These are phyloP conservation scores for Morpho helenor DNA, from an alignment of 2,888 invertebrate species.

Conservation along the genomic window DNA sequence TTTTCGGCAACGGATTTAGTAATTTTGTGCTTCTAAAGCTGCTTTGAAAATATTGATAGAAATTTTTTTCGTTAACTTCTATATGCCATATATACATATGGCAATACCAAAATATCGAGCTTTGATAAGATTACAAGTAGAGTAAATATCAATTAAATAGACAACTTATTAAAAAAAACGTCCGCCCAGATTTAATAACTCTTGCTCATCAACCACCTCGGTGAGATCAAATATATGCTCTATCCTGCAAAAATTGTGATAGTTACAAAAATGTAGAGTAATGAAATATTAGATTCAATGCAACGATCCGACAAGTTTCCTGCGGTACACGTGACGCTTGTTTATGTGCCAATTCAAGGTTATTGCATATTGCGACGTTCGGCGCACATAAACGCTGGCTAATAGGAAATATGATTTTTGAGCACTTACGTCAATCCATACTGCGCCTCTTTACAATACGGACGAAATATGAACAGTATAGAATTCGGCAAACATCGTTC, in stretches of 20 bases:
- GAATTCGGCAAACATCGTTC: too few species aligned
- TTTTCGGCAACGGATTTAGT: slow-evolving; percentile 26
- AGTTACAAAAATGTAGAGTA: slow-evolving; percentile 9
- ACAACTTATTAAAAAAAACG: too few species aligned
- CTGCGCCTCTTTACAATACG: not conserved
- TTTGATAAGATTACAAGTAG: too few species aligned
- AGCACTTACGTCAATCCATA: slow-evolving; percentile 17
- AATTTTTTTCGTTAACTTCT: too few species aligned
- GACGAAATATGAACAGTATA: not conserved
- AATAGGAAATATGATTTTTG: slow-evolving; percentile 23
- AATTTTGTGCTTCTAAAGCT: too few species aligned
- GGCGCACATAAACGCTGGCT: slow-evolving; percentile 21
- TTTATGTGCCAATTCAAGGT: slow-evolving; percentile 66
- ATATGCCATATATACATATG: too few species aligned
- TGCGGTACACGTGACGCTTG: slow-evolving; percentile 63
- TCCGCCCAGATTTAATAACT: too few species aligned
- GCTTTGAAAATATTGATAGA: too few species aligned
- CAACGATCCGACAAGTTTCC: slow-evolving; percentile 33
- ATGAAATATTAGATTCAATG: slow-evolving; percentile 28
- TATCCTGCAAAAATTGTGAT: not conserved
- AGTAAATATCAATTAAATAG: too few species aligned
- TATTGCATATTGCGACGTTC: slow-evolving; percentile 63
- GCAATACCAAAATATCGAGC: too few species aligned
- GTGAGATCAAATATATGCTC: too few species aligned
- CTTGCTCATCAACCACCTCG: too few species aligned